phyloP scores from a whole-genome alignment of 2,797 vertebrate genomes.

The Rallus crepitans region DNA sequence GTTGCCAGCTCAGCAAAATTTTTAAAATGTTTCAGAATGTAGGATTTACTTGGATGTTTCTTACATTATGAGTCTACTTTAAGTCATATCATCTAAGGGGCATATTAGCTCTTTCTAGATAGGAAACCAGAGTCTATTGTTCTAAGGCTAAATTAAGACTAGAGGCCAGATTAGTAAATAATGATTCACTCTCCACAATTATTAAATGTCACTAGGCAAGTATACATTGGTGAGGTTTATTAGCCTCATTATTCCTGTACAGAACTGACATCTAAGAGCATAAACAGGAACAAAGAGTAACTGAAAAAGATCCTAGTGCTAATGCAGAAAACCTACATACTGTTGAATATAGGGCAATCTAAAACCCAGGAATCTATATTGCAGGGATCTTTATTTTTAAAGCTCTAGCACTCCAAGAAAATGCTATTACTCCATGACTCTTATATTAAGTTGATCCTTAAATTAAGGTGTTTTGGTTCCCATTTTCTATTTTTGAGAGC shows the following conservation, averaged over 20 bases:
- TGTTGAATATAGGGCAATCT: constrained; percentile 9
- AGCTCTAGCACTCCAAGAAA: background rate
- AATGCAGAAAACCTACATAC: background rate
- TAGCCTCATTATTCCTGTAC: constrained; percentile 47
- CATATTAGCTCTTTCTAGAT: background rate
- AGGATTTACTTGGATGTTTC: constrained; percentile 6
- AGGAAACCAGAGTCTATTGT: constrained; percentile 1
- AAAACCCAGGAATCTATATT: background rate
- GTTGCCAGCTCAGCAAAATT: background rate
- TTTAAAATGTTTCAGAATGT: background rate
- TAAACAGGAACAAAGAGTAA: constrained; percentile 31
- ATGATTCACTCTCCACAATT: constrained; percentile 34
- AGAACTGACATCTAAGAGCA: constrained; percentile 46
- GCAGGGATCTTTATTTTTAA: background rate
- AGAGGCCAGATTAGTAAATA: constrained; percentile 60
- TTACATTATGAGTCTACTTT: background rate
- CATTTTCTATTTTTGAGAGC: background rate
- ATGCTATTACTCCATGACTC: background rate
- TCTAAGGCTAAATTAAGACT: constrained; percentile 40
- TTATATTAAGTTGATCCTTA: constrained; percentile 11
- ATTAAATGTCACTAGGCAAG: constrained; percentile 23
- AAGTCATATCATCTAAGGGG: background rate
- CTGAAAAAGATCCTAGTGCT: constrained; percentile 15
- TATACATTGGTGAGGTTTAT: constrained; percentile 39
- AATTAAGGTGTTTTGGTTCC: background rate